Evolutionary conservation across 2,797 vertebrate genomes (phyloP).

Genomic region (Hirundo rustica): DNA sequence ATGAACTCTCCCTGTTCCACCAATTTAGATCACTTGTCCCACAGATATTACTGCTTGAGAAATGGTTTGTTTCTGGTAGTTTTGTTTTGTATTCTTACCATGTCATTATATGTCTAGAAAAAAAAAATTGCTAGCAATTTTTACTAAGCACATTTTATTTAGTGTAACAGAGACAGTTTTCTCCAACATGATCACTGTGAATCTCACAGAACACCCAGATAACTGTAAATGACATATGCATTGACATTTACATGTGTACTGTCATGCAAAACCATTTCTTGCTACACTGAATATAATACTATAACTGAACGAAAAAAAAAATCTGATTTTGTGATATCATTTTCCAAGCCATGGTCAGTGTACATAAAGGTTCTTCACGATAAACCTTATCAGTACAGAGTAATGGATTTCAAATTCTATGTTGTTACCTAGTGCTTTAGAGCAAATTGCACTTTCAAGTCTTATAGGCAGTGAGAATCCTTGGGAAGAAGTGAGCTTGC

Average conservation of each 20-base stretch:
- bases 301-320: constrained; percentile 76
- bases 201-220: constrained; percentile 70
- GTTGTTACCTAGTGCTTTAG: constrained; percentile 55
- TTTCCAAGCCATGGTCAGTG: constrained; percentile 71
- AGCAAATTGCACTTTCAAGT: constrained; percentile 56
- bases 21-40: constrained; percentile 91
- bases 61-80: constrained; percentile 87
- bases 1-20: constrained; percentile 87
- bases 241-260: constrained; percentile 88
- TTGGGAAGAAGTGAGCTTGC: constrained; percentile 26
- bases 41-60: constrained; percentile 84
- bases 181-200: constrained; percentile 65
- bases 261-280: constrained; percentile 85
- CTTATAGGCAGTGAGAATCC: constrained; percentile 11
- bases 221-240: constrained; percentile 81
- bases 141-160: constrained; percentile 79
- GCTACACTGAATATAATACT: constrained; percentile 87
- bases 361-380: constrained; percentile 69
- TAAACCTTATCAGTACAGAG: constrained; percentile 62
- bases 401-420: constrained; percentile 64
- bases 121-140: constrained; percentile 80
- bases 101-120: constrained; percentile 76
- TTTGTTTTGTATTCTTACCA: constrained; percentile 82
- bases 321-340: constrained; percentile 69
- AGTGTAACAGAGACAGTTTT: constrained; percentile 73